phyloP scores from a whole-genome alignment of 1,140 invertebrate genomes.

The Rhagoletis zephyria region DNA sequence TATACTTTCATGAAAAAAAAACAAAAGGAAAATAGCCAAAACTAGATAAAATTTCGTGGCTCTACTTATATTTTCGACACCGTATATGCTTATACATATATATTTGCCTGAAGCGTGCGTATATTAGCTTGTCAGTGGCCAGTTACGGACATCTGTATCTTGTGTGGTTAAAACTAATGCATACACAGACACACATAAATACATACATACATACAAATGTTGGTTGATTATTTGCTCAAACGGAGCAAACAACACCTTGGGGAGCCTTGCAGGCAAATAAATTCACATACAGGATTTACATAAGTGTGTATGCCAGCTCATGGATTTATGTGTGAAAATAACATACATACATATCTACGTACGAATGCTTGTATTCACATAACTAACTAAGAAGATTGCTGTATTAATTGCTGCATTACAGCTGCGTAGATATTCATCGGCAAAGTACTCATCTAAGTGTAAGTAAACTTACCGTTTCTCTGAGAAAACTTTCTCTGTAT shows the following conservation, averaged over 20 bases:
- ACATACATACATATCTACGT: background rate
- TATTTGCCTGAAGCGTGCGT: background rate
- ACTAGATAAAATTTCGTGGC: no score
- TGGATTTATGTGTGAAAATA: background rate
- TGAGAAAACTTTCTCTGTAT: background rate
- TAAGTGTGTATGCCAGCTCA: background rate
- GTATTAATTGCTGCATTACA: no score
- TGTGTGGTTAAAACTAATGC: background rate
- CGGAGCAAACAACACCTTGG: background rate
- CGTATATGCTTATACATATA: no score
- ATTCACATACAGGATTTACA: no score
- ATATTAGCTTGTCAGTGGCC: background rate
- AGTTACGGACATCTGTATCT: background rate
- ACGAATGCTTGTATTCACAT: no score
- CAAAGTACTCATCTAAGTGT: background rate
- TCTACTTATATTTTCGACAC: no score
- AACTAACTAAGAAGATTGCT: no score
- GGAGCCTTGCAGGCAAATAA: constrained; percentile 1
- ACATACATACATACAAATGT: background rate
- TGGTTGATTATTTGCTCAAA: background rate
- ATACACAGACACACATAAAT: background rate
- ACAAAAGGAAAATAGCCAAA: no score
- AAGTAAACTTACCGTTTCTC: background rate
- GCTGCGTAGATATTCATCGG: background rate
- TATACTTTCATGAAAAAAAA: no score